Evolutionary conservation across 2,113 vertebrate genomes (phyloP), one percentile per base, ranked within the genome.

Genomic region (Halichoerus grypus): DNA sequence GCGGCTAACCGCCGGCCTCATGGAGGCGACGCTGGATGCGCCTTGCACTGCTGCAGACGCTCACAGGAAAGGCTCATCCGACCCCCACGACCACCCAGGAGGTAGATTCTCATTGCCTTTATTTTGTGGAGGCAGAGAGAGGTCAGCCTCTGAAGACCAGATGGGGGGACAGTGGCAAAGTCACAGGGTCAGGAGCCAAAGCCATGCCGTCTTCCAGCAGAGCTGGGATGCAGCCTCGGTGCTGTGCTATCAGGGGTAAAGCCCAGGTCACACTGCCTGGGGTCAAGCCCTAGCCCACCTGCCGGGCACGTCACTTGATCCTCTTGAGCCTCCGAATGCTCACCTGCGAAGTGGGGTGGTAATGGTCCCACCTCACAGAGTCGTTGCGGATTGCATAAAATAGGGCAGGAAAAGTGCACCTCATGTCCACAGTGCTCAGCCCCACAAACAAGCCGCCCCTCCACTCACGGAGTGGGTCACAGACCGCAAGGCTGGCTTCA

Each of bases 401-500:
- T 2, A 76, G 24, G 26, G 31, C 26, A 1, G 33, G 24, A 21
- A 12, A 33, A 46, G 33, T 0, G 2, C 36, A 0, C 4, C 22
- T 16, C 67, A 46, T 1, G 1, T 3, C 4, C 1, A 9, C 79
- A 36, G 36, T 3, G 15, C 46, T 14, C 0, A 6, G 16, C 39
- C 51, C 3, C 14, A 1, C 0, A 7, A 2, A 31, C 39, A 4
- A 0, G 46, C 10, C 28, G 14, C 26, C 1, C 31, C 46, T 77
- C 24, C 6, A 3, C 13, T 22, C 21, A 4, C 28, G 5, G 36
- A 16, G 24, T 0, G 5, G 63, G n/a, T 63, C 57, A 4, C 0
- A 0, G 31, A 2, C 49, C 1, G 1, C 7, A 12, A 10, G 22
- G 5, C 8, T 33, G 4, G 4, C 49, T 21, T 36, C 24, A 1